These are phyloP conservation scores for Proales similis DNA, from an alignment of 1,140 invertebrate genomes.

Conservation along the genomic window DNA sequence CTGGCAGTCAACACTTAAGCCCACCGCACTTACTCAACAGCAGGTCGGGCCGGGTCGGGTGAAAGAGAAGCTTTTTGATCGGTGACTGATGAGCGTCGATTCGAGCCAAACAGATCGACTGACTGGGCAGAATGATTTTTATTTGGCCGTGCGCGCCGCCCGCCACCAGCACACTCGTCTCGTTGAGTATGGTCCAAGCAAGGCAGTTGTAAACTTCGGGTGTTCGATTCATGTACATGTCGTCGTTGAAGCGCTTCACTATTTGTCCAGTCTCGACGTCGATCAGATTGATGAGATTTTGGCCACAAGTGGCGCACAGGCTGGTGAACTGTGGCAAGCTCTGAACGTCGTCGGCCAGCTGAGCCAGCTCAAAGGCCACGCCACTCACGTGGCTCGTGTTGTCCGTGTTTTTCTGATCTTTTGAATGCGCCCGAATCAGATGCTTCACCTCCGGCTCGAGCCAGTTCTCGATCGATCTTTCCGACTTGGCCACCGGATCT, in stretches of 20 bases:
- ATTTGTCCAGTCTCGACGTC: conserved; percentile 31
- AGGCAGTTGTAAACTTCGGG: conserved; percentile 18
- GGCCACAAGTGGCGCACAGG: conserved; percentile 30
- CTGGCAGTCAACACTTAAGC: not conserved
- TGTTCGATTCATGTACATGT: conserved; percentile 3
- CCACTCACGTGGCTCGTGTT: conserved; percentile 8
- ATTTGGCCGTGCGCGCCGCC: conserved; percentile 29
- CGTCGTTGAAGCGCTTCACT: conserved; percentile 28
- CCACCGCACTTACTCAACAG: conserved; percentile 26
- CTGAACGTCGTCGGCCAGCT: not conserved
- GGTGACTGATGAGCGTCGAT: conserved; percentile 23
- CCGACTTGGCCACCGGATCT: not conserved
- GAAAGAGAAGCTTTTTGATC: conserved; percentile 14
- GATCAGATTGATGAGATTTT: conserved; percentile 21
- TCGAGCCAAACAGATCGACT: conserved; percentile 28
- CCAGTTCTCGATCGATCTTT: not conserved
- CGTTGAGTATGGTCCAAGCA: conserved; percentile 27
- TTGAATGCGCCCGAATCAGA: conserved; percentile 34
- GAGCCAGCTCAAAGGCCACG: conserved; percentile 3
- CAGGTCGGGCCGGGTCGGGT: conserved; percentile 6
- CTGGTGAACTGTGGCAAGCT: not conserved
- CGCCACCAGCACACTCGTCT: not conserved
- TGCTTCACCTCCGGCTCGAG: not conserved
- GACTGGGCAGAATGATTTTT: conserved; percentile 27
- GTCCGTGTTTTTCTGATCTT: conserved; percentile 25